Evolutionary conservation across 2,888 invertebrate genomes (phyloP), one percentile per base, ranked within the genome.

Genomic region (Xestia rhomboidea): DNA sequence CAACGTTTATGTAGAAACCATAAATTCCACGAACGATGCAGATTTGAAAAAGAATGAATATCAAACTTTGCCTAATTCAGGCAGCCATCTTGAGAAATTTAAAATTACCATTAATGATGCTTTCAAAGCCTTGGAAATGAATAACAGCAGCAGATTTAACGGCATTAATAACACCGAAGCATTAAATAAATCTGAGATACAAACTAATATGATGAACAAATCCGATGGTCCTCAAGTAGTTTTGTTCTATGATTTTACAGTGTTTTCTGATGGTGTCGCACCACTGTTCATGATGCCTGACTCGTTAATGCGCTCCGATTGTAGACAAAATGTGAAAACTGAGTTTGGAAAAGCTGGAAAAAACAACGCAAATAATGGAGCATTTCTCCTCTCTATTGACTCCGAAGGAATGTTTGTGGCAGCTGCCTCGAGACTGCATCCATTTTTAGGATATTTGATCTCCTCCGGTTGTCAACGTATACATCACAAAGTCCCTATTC

Each of bases 351-450:
- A 84, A 73, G 11, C 77, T 18, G 57, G 49, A n/a, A 89, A 87
- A 46, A 75, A 76, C 38, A 74, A 76, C 41, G 38, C 67, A 51
- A 87, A 76, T 49, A 51, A 68, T 51, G 71, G n/a, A 2, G 66
- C 86, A 13, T 86, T 90, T 49, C 85, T 94, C 68, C 89, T 95
- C 0, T 92, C 94, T 21, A 86, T 96, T 24, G 92, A 92, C 63
- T 82, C 91, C n/a, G 93, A 94, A 66, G 96, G 96, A 6, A 78
- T 82, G n/a, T 96, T 96, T 84, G 84, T 96, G 8, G 93, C 96
- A 44, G 93, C 95, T 38, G 89, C 94, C 8, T 88, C 92, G 2
- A 90, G 85, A 44, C 84, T 91, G 41, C 95, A 96, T 87, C 95
- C 94, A 15, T 93, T 96, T 77, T 90, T 96, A 72, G 91, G 90